Evolutionary conservation across 2,888 invertebrate genomes (phyloP).

Genomic region (Hyposoter dolosus): DNA sequence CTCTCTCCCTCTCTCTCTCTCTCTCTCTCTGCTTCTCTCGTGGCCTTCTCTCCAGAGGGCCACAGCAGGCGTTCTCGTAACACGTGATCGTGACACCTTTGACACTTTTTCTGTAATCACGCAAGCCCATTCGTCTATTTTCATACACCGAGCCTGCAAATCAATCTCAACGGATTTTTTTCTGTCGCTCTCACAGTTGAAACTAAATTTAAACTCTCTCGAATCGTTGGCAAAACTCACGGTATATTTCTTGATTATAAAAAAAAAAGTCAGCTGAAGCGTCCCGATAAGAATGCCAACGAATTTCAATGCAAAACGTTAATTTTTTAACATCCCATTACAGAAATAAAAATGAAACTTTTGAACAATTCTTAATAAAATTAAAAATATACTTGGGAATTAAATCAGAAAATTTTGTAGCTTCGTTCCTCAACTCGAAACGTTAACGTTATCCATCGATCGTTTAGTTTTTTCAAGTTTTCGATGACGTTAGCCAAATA

Average conservation of each 20-base stretch:
- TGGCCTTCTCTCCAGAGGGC: background rate
- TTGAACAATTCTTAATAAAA: too few species aligned
- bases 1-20: background rate
- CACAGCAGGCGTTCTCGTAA: slow-evolving; percentile 5
- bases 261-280: background rate
- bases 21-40: background rate
- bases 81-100: slow-evolving; percentile 7
- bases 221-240: background rate
- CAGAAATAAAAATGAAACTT: too few species aligned
- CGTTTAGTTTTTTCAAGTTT: background rate
- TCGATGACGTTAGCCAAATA: background rate
- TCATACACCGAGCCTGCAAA: background rate
- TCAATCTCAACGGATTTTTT: background rate
- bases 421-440: too few species aligned
- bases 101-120: slow-evolving; percentile 4
- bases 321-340: too few species aligned
- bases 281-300: too few species aligned
- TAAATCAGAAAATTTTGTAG: too few species aligned
- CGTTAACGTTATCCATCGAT: too few species aligned
- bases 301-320: too few species aligned
- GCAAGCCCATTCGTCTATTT: slow-evolving; percentile 1
- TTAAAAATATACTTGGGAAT: too few species aligned
- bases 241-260: background rate
- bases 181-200: background rate
- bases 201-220: background rate